Percentiles rank a stretch among this genome's conserved stretches.
Evolutionary conservation across 2,113 vertebrate genomes (phyloP).

Genomic region (Alosa alosa): DNA sequence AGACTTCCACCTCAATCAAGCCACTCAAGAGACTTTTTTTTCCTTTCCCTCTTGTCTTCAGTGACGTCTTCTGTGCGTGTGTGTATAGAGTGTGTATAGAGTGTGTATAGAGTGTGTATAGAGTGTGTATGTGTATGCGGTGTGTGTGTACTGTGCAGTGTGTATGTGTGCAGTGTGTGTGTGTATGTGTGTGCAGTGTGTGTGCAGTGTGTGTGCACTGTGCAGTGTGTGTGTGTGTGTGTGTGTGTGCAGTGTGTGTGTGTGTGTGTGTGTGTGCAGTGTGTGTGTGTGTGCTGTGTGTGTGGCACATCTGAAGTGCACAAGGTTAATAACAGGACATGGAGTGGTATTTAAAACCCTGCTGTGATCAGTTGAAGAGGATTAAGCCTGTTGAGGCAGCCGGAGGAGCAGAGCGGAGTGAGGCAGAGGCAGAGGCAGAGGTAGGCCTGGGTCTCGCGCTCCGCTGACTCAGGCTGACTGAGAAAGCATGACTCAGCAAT

Average conservation of each 20-base stretch:
- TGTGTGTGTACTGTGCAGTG: background rate
- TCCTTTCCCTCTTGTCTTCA: background rate
- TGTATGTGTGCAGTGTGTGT: background rate
- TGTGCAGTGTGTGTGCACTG: background rate
- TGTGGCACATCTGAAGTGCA: background rate
- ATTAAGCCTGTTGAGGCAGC: constrained; percentile 20
- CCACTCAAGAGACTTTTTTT: background rate
- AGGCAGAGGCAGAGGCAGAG: background rate
- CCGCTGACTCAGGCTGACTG: background rate
- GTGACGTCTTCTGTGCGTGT: background rate
- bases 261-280: background rate
- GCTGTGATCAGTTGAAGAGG: constrained; percentile 35
- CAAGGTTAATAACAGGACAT: constrained; percentile 22
- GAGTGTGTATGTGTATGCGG: background rate
- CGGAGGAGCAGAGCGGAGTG: background rate
- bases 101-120: background rate
- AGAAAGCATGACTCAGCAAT: background rate
- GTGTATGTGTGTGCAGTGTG: background rate
- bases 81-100: background rate
- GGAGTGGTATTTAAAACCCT: constrained; percentile 30
- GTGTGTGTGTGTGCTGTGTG: background rate
- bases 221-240: background rate
- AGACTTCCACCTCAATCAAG: constrained; percentile 2
- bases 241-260: background rate
- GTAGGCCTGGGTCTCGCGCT: background rate